Conservation (phyloP, 2,888 invertebrate species). For the Drosophila ustulata region DNA sequence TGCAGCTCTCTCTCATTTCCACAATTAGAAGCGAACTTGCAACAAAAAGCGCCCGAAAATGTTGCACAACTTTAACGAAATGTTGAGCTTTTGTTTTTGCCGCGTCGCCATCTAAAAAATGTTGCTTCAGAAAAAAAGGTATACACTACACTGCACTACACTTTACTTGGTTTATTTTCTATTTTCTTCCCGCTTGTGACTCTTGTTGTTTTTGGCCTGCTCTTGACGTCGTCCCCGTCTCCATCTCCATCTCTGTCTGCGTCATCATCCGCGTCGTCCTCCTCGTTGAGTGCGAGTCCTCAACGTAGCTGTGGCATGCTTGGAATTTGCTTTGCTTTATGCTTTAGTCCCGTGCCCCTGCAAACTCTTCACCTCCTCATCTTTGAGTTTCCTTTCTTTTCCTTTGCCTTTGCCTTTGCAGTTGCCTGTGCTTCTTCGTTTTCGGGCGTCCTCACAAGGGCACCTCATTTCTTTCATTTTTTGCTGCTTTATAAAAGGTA, state of each 20-base stretch:
- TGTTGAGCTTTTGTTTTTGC: slow-evolving; percentile 51
- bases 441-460: slow-evolving; percentile 64
- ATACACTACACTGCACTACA: slow-evolving; percentile 30
- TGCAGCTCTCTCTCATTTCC: slow-evolving; percentile 38
- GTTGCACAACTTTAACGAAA: slow-evolving; percentile 69
- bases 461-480: slow-evolving; percentile 79
- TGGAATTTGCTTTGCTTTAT: slow-evolving; percentile 81
- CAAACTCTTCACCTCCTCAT: not conserved
- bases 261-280: slow-evolving; percentile 34
- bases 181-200: slow-evolving; percentile 23
- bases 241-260: slow-evolving; percentile 7
- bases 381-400: slow-evolving; percentile 24
- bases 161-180: slow-evolving; percentile 26
- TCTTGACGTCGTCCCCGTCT: slow-evolving; percentile 61
- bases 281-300: slow-evolving; percentile 74
- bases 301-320: slow-evolving; percentile 72
- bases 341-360: slow-evolving; percentile 38
- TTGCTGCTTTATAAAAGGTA: slow-evolving; percentile 77
- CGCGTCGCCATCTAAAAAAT: slow-evolving; percentile 32
- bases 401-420: slow-evolving; percentile 10
- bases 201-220: slow-evolving; percentile 50
- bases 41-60: slow-evolving; percentile 36
- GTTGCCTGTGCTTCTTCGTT: slow-evolving; percentile 14
- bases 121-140: slow-evolving; percentile 36
- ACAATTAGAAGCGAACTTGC: slow-evolving; percentile 62